Conservation (phyloP, 2,888 invertebrate genomes). For the Rhabditophanes sp. region DNA sequence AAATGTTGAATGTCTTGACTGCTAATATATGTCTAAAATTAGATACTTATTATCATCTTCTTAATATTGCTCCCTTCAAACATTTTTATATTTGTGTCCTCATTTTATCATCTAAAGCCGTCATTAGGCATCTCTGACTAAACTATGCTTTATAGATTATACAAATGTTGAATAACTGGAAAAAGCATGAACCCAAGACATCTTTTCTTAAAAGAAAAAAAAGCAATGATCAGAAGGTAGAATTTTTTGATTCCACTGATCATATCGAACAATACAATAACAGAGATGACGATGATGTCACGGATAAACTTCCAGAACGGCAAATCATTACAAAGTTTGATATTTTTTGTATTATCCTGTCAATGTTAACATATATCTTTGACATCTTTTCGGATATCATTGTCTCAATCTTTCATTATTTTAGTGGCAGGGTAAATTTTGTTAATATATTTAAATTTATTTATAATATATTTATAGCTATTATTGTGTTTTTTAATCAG, state of each 20-base stretch:
- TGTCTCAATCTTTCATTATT: slow-evolving; percentile 15
- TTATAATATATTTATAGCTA: slow-evolving; percentile 7
- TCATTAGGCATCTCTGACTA: too few species aligned
- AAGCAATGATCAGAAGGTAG: background rate
- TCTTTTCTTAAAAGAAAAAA: too few species aligned
- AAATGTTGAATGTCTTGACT: too few species aligned
- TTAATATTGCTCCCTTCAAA: too few species aligned
- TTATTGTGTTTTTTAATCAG: slow-evolving; percentile 6
- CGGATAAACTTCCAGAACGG: slow-evolving; percentile 21
- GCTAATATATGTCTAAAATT: too few species aligned
- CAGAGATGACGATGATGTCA: slow-evolving; percentile 6
- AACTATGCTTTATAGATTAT: background rate
- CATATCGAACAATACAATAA: slow-evolving; percentile 1
- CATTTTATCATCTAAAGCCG: too few species aligned
- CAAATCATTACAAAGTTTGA: slow-evolving; percentile 20
- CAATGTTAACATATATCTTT: slow-evolving; percentile 21
- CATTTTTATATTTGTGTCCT: too few species aligned
- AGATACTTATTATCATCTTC: too few species aligned
- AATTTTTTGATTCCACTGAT: slow-evolving; percentile 1
- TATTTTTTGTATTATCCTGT: slow-evolving; percentile 21
- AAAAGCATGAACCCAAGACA: too few species aligned
- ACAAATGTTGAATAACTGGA: too few species aligned
- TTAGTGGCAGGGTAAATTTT: slow-evolving; percentile 14
- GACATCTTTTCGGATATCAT: slow-evolving; percentile 20
- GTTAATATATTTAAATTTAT: background rate